These are phyloP conservation scores for Sialia sialis DNA, from an alignment of 2,113 vertebrate genomes.

Conservation along the genomic window DNA sequence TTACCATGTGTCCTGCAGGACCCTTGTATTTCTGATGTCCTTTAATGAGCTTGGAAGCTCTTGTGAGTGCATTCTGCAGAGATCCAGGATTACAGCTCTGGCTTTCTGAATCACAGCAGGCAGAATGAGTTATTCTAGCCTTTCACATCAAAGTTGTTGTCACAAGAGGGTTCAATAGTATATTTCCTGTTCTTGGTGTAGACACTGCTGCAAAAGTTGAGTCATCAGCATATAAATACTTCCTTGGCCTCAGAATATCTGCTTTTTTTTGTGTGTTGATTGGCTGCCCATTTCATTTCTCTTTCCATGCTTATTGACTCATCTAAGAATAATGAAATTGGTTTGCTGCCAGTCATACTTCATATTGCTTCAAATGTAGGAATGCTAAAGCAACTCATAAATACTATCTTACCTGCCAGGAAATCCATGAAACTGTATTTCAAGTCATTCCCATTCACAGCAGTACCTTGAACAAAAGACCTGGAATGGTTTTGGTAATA, in stretches of 20 bases:
- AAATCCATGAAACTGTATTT: neutral
- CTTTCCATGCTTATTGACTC: slow-evolving; percentile 27
- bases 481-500: neutral
- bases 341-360: neutral
- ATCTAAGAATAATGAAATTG: slow-evolving; percentile 28
- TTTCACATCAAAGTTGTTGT: neutral
- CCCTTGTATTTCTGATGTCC: neutral
- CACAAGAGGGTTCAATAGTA: neutral
- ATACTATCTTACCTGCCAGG: neutral
- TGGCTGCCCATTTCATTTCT: slow-evolving; percentile 13
- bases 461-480: neutral
- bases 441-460: neutral
- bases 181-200: slow-evolving; percentile 38
- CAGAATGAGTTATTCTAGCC: neutral
- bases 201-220: neutral
- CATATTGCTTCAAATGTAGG: neutral
- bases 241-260: slow-evolving; percentile 1
- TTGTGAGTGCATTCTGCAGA: neutral
- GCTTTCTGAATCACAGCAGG: neutral
- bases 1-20: neutral
- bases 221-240: slow-evolving; percentile 42
- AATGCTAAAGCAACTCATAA: neutral
- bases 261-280: neutral
- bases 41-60: neutral
- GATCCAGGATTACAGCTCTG: neutral